Evolutionary conservation across 1,140 invertebrate species (phyloP).

Genomic region (Rhagoletis zephyria): DNA sequence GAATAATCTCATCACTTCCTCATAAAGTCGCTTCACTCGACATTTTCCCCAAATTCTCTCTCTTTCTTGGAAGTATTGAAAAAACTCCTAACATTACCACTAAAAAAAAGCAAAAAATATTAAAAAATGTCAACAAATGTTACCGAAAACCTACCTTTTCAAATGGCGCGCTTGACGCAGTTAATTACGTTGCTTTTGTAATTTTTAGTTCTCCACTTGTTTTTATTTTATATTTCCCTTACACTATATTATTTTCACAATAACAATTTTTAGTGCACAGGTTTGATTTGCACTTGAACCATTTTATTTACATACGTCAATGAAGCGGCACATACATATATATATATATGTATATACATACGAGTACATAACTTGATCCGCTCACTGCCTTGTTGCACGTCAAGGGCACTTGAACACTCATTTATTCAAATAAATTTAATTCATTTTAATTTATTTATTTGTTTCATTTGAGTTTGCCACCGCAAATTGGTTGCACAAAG

Average conservation of each 20-base stretch:
- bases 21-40: no score
- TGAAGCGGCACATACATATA: neutral
- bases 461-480: neutral
- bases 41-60: no score
- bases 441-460: neutral
- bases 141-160: neutral
- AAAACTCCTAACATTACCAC: no score
- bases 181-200: neutral
- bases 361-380: neutral
- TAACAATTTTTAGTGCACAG: neutral
- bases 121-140: no score
- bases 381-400: conserved; percentile 46
- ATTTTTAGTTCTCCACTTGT: neutral
- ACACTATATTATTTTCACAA: neutral
- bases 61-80: no score
- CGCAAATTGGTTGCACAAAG: neutral
- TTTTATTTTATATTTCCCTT: neutral
- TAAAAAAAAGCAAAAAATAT: no score
- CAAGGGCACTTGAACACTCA: conserved; percentile 30
- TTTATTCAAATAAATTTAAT: conserved; percentile 28
- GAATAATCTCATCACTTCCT: no score
- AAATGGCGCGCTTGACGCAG: neutral
- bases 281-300: conserved; percentile 31
- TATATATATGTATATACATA: no score
- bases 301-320: neutral